phyloP scores from a whole-genome alignment of 2,113 vertebrate genomes.

The Melierax canorus region DNA sequence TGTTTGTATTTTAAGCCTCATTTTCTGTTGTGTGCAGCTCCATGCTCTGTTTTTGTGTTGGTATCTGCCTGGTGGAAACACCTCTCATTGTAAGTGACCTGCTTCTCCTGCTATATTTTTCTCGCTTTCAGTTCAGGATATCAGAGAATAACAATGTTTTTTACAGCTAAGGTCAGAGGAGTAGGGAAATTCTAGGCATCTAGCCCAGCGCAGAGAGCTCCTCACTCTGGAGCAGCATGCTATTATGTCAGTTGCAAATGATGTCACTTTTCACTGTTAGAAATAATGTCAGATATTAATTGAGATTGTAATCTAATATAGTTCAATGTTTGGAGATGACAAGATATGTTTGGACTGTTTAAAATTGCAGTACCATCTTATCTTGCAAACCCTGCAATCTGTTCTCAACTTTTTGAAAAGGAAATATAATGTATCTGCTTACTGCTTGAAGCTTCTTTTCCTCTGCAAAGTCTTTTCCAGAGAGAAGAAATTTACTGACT shows the following conservation, averaged over 20 bases:
- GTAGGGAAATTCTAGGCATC: background rate
- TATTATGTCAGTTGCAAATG: background rate
- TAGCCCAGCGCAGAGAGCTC: background rate
- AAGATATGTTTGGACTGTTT: background rate
- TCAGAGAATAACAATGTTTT: background rate
- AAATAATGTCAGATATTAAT: background rate
- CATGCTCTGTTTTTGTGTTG: background rate
- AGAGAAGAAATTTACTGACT: background rate
- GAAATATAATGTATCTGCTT: background rate
- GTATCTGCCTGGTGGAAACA: background rate
- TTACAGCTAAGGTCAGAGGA: background rate
- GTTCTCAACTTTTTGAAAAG: background rate
- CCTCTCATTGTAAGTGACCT: background rate
- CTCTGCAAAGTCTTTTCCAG: background rate
- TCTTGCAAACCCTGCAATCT: background rate
- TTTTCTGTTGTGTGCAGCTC: background rate
- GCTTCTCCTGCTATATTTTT: background rate
- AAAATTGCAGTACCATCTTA: background rate
- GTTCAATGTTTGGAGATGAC: background rate
- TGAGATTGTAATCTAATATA: background rate
- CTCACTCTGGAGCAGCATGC: background rate
- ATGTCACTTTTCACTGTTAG: background rate
- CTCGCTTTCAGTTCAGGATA: background rate
- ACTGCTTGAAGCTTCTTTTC: background rate
- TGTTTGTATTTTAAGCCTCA: background rate